Conservation (phyloP, 2,113 vertebrate species). For the Aepyceros melampus region DNA sequence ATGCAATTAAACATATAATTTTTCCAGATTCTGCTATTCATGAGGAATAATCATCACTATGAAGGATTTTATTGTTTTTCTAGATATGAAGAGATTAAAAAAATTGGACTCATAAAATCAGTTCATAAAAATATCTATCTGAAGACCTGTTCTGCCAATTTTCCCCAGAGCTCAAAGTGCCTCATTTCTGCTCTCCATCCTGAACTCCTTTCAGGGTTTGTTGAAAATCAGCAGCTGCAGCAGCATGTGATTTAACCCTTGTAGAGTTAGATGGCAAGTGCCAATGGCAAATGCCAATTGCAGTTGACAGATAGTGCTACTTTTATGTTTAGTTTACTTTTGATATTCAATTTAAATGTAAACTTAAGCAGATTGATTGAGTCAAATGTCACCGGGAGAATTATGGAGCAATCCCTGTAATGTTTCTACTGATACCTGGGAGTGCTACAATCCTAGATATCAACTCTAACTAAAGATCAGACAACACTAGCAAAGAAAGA, state of each 20-base stretch:
- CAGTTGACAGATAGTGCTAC: neutral
- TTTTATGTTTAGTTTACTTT: neutral
- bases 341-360: neutral
- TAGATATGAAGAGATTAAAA: neutral
- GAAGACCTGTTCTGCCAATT: neutral
- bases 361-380: neutral
- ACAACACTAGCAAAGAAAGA: neutral
- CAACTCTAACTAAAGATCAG: neutral
- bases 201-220: neutral
- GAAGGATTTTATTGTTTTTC: neutral
- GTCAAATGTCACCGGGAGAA: neutral
- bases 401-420: neutral
- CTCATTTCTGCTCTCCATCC: neutral
- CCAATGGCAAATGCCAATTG: neutral
- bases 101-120: neutral
- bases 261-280: neutral
- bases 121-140: neutral
- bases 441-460: neutral
- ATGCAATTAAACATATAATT: neutral
- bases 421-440: neutral
- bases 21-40: neutral
- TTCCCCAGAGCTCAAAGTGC: neutral
- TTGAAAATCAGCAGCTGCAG: neutral
- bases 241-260: neutral
- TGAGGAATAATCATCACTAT: neutral